Conservation (phyloP, 1,140 invertebrate species). For the Agrilus planipennis region DNA sequence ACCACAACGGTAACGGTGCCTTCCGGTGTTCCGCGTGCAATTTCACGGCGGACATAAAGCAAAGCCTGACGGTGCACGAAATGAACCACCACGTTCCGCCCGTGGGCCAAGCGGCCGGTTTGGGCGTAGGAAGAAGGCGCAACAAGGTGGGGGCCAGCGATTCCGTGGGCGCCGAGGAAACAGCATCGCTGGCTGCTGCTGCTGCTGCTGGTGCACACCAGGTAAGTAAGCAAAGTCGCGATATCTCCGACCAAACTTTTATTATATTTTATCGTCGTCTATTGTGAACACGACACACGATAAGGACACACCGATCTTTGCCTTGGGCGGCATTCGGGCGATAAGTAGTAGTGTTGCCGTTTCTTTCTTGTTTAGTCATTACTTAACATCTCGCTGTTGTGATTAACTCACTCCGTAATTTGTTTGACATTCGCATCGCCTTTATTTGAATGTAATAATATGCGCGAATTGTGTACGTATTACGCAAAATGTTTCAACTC, state of each 20-base stretch:
- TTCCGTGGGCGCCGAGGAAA: slow-evolving; percentile 35
- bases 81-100: slow-evolving; percentile 77
- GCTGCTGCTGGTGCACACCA: too few relatives aligned
- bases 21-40: slow-evolving; percentile 80
- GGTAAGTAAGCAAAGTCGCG: slow-evolving; percentile 13
- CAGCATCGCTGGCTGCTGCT: too few relatives aligned
- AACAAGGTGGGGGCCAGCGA: slow-evolving; percentile 62
- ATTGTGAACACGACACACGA: slow-evolving; percentile 15
- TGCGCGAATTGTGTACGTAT: too few relatives aligned
- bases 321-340: slow-evolving; percentile 13
- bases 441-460: too few relatives aligned
- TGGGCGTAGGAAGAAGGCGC: slow-evolving; percentile 38
- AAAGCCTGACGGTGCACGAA: slow-evolving; percentile 84
- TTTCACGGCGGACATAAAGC: slow-evolving; percentile 85
- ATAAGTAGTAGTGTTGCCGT: slow-evolving; percentile 2
- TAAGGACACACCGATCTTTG: slow-evolving; percentile 24
- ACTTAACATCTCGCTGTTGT: slow-evolving; percentile 3
- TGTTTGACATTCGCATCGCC: too few relatives aligned
- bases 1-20: slow-evolving; percentile 70
- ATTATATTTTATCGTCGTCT: too few relatives aligned
- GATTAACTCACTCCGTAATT: too few relatives aligned
- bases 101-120: slow-evolving; percentile 46
- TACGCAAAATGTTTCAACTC: too few relatives aligned
- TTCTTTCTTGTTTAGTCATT: slow-evolving; percentile 6
- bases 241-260: too few relatives aligned